Conservation (phyloP, 2,888 invertebrate genomes). For the Heliconius ismenius region DNA sequence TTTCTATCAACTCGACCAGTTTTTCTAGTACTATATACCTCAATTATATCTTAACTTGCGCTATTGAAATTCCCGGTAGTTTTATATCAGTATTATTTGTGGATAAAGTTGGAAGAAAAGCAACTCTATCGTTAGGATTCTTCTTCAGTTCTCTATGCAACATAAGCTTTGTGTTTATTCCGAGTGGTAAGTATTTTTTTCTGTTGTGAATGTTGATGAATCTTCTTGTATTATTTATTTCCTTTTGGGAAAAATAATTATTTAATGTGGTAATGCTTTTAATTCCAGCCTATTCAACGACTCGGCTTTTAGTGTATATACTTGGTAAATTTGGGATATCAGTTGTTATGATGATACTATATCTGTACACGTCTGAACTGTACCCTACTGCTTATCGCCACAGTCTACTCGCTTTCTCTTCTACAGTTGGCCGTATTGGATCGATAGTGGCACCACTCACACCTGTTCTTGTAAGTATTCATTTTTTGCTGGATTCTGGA, state of each 20-base stretch:
- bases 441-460: constrained; percentile 87
- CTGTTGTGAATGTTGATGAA: background rate
- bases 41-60: constrained; percentile 82
- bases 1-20: constrained; percentile 86
- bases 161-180: constrained; percentile 45
- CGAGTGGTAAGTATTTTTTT: constrained; percentile 46
- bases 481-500: background rate
- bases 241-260: background rate
- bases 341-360: constrained; percentile 83
- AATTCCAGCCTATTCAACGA: constrained; percentile 45
- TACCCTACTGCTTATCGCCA: constrained; percentile 87
- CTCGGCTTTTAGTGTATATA: constrained; percentile 77
- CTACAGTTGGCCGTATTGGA: constrained; percentile 87
- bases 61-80: constrained; percentile 85
- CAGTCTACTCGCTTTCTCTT: constrained; percentile 85
- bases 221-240: background rate
- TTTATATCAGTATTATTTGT: constrained; percentile 82
- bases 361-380: constrained; percentile 86
- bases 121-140: constrained; percentile 48
- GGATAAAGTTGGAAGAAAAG: constrained; percentile 65
- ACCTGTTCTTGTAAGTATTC: constrained; percentile 79
- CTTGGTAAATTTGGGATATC: constrained; percentile 85
- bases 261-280: background rate
- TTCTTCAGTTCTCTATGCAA: constrained; percentile 44
- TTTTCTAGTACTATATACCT: constrained; percentile 85